Conservation (phyloP, 2,797 vertebrate species). For the Toxotes lorentzi region DNA sequence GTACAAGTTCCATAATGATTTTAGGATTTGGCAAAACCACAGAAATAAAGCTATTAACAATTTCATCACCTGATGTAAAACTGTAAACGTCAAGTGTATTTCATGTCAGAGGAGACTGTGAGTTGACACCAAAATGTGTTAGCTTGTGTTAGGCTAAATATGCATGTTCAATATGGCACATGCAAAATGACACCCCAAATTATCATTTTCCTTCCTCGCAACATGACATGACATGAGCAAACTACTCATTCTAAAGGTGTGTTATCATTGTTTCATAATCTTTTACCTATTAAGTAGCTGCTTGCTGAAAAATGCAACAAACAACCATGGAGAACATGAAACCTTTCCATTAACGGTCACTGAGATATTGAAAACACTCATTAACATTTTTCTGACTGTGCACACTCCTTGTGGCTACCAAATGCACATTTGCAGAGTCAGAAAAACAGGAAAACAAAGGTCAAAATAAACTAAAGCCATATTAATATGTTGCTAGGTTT, state of each 20-base stretch:
- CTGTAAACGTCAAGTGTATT: neutral
- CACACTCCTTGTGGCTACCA: neutral
- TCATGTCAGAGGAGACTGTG: neutral
- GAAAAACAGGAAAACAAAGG: neutral
- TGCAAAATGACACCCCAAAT: neutral
- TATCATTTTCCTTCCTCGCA: neutral
- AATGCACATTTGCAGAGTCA: neutral
- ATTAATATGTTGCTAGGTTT: neutral
- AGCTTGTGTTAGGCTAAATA: too few species aligned
- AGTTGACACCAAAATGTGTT: neutral
- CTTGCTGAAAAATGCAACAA: neutral
- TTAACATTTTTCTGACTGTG: neutral
- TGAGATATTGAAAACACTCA: neutral
- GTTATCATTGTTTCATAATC: neutral
- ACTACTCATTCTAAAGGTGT: neutral
- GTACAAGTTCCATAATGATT: constrained; percentile 18
- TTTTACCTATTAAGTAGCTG: neutral
- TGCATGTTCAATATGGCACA: neutral
- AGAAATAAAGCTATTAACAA: neutral
- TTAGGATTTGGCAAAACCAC: neutral
- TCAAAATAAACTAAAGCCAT: neutral
- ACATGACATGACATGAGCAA: too few species aligned
- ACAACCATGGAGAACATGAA: neutral
- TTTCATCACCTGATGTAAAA: neutral
- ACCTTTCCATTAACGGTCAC: neutral